Conservation (phyloP, 2,113 vertebrate species). For the Stomatorhinus ivindoensis region DNA sequence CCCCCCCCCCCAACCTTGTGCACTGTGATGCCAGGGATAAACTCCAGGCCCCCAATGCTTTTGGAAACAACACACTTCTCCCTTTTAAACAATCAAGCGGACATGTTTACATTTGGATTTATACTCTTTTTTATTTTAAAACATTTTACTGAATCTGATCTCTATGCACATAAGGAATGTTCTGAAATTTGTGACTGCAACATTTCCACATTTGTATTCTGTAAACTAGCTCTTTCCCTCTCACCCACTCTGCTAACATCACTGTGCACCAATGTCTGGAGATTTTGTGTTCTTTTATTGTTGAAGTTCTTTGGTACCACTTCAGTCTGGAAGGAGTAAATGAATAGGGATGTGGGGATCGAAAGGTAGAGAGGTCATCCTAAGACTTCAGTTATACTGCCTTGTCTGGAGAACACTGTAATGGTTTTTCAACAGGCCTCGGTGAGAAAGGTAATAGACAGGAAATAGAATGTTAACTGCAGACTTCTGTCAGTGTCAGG, state of each 20-base stretch:
- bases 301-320: background rate
- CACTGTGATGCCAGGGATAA: background rate
- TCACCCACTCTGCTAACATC: background rate
- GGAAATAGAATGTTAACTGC: background rate
- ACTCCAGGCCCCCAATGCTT: background rate
- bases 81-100: background rate
- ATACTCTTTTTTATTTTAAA: background rate
- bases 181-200: background rate
- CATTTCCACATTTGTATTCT: background rate
- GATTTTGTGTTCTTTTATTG: background rate
- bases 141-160: background rate
- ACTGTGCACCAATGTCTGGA: background rate
- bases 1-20: background rate
- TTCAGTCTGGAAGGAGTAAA: background rate
- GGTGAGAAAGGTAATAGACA: background rate
- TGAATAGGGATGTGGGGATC: background rate
- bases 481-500: background rate
- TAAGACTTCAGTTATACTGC: background rate
- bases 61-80: background rate
- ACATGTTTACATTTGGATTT: background rate
- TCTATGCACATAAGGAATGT: background rate
- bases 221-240: background rate
- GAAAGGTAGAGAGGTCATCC: background rate
- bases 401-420: background rate
- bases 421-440: background rate